Evolutionary conservation across 2,113 vertebrate species (phyloP), one percentile per base, ranked within the genome.

Genomic region (Pseudonaja textilis): DNA sequence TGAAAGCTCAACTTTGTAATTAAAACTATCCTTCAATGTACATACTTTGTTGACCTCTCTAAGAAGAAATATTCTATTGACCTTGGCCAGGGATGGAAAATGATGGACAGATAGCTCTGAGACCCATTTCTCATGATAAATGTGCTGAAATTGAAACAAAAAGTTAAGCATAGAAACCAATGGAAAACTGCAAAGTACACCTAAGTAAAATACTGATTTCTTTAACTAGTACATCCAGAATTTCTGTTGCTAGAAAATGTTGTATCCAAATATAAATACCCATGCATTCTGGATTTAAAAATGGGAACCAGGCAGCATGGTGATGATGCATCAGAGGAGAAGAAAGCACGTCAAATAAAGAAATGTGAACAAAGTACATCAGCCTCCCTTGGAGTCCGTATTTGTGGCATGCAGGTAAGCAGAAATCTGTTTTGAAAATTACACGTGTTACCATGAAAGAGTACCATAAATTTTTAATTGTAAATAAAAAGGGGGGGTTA

Each of bases 251-350:
- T 98, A 85, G 98, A 98, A 22, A 98, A 98, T 0, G 97, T 98
- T 25, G 98, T 98, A 20, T 98, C 98, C 0, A 97, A 96, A 85
- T 98, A 97, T 95, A 97, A 89, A 52, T 96, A 95, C 0, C 98
- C 98, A 93, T 98, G 98, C 85, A 95, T 98, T 95, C 94, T 98
- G 95, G 98, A 98, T 93, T 92, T 98, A 47, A 98, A 98, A 97
- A 98, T 98, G 98, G 98, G 98, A 25, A 98, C 98, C 0, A 95
- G 97, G 94, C 98, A 98, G 95, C 98, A 98, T 0, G 98, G 98
- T 0, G 98, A 98, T 0, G 97, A 98, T 0, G 98, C 96, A 3
- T 97, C 98, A 0, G 98, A 98, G 93, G 98, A 98, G 95, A 98
- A 98, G 96, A 97, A 97, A 94, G 97, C 97, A 1, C 96, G 98